Conservation (phyloP, 2,888 invertebrate genomes). For the Clivina fossor region DNA sequence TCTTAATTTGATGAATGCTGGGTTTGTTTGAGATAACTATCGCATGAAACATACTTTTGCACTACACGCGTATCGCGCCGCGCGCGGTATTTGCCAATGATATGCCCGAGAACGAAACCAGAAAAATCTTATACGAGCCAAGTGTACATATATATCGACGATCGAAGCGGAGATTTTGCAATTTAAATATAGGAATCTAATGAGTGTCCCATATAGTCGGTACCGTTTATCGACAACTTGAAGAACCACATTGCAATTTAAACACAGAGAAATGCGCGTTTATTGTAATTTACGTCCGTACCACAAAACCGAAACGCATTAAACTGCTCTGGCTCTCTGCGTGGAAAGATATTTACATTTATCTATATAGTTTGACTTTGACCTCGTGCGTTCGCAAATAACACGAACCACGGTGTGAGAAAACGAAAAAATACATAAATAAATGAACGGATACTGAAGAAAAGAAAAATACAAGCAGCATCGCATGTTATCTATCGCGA, state of each 20-base stretch:
- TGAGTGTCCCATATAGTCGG: constrained; percentile 28
- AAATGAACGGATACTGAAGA: too few relatives aligned
- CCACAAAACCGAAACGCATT: constrained; percentile 12
- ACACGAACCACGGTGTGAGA: too few relatives aligned
- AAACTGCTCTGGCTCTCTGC: constrained; percentile 2
- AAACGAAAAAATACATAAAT: too few relatives aligned
- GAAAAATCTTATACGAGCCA: constrained; percentile 5
- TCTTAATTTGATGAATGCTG: constrained; percentile 47
- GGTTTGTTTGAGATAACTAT: constrained; percentile 37
- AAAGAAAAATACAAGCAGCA: neutral
- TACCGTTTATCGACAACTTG: constrained; percentile 23
- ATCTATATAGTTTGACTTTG: constrained; percentile 10
- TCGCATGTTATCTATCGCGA: too few relatives aligned
- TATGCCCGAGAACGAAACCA: constrained; percentile 7
- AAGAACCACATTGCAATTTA: constrained; percentile 23
- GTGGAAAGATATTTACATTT: constrained; percentile 7
- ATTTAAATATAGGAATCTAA: constrained; percentile 30
- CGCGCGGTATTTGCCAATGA: constrained; percentile 23
- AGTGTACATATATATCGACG: constrained; percentile 19
- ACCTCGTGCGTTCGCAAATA: too few relatives aligned
- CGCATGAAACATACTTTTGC: constrained; percentile 40
- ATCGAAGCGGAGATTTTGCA: constrained; percentile 20
- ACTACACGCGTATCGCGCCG: constrained; percentile 40
- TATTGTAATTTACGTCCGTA: constrained; percentile 20
- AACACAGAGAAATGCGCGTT: constrained; percentile 28